These are phyloP conservation scores for Pseudopleuronectes americanus DNA, from an alignment of 2,797 vertebrate genomes.

Conservation along the genomic window DNA sequence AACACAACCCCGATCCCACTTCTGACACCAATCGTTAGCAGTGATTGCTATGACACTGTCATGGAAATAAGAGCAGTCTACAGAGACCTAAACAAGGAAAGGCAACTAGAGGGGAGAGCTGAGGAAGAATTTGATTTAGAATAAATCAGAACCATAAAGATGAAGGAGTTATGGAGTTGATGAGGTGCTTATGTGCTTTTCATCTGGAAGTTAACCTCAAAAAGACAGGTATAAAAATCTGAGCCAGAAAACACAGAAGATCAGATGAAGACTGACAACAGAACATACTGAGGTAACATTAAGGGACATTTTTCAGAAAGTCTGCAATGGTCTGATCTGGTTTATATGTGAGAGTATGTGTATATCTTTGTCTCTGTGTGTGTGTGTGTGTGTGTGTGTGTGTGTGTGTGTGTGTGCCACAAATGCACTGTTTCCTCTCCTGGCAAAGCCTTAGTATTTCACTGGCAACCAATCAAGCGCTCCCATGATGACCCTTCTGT, in stretches of 20 bases:
- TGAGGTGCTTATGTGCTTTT: slow-evolving; percentile 27
- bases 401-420: slow-evolving; percentile 70
- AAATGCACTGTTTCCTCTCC: slow-evolving; percentile 77
- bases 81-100: slow-evolving; percentile 52
- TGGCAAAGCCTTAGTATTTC: slow-evolving; percentile 76
- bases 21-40: slow-evolving; percentile 78
- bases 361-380: slow-evolving; percentile 14
- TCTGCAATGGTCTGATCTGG: slow-evolving; percentile 57
- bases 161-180: slow-evolving; percentile 36
- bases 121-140: slow-evolving; percentile 28
- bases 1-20: slow-evolving; percentile 76
- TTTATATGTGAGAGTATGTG: slow-evolving; percentile 39
- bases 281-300: slow-evolving; percentile 48
- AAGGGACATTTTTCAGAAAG: slow-evolving; percentile 63
- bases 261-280: slow-evolving; percentile 55
- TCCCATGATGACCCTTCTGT: slow-evolving; percentile 84
- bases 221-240: slow-evolving; percentile 34
- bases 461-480: slow-evolving; percentile 84
- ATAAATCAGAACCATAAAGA: slow-evolving; percentile 38
- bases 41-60: slow-evolving; percentile 74
- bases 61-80: slow-evolving; percentile 58
- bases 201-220: slow-evolving; percentile 27
- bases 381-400: slow-evolving; percentile 61
- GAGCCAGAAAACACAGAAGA: slow-evolving; percentile 37
- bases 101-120: slow-evolving; percentile 45